Conservation (phyloP, 2,888 invertebrate genomes). For the Hirtodrosophila alboralis region DNA sequence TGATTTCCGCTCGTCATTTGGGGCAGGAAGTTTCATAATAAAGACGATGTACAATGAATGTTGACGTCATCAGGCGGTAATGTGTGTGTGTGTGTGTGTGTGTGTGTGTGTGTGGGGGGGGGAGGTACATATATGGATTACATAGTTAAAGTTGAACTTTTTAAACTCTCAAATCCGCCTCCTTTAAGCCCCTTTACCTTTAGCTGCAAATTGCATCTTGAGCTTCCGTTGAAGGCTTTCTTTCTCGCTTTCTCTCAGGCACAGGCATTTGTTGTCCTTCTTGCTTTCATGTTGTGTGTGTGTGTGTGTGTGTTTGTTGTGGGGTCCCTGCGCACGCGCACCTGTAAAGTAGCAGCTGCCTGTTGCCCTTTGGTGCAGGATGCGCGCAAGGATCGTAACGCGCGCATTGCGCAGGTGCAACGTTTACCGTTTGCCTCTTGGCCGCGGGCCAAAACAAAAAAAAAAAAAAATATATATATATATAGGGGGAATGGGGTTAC, state of each 20-base stretch:
- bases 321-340: constrained; percentile 68
- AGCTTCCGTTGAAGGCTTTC: neutral
- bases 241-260: constrained; percentile 2
- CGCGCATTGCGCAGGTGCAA: constrained; percentile 60
- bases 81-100: no score
- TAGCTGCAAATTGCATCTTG: neutral
- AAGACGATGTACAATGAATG: constrained; percentile 19
- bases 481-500: no score
- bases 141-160: constrained; percentile 37
- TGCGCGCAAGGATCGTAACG: constrained; percentile 46
- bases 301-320: constrained; percentile 10
- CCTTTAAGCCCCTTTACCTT: neutral
- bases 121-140: constrained; percentile 48
- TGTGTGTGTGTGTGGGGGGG: no score
- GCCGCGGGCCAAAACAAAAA: constrained; percentile 55
- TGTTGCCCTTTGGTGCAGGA: constrained; percentile 39
- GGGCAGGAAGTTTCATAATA: constrained; percentile 75
- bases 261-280: constrained; percentile 1
- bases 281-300: constrained; percentile 2
- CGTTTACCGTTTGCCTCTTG: constrained; percentile 66
- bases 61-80: constrained; percentile 51
- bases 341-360: constrained; percentile 69
- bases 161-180: no score
- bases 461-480: no score
- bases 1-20: constrained; percentile 74